Evolutionary conservation across 1,140 invertebrate genomes (phyloP).

Genomic region (Nasonia longicornis): DNA sequence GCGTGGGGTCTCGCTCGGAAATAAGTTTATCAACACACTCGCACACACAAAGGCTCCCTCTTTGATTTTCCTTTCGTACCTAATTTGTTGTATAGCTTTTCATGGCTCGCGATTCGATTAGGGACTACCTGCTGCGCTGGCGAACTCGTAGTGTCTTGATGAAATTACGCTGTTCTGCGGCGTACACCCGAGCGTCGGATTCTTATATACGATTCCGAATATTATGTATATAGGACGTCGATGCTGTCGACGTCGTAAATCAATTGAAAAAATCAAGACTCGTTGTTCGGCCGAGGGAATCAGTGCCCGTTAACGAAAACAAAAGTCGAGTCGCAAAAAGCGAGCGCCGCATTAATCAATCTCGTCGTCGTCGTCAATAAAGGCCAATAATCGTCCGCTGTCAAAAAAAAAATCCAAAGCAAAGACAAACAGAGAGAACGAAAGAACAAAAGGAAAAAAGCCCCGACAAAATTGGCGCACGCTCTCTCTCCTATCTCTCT

Average conservation of each 20-base stretch:
- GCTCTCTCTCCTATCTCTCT: background rate
- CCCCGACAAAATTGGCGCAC: constrained; percentile 1
- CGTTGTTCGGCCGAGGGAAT: background rate
- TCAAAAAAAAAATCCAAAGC: background rate
- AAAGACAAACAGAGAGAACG: background rate
- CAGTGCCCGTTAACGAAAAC: background rate
- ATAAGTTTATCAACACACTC: background rate
- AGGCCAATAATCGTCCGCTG: background rate
- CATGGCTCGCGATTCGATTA: background rate
- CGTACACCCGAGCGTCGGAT: too few species aligned
- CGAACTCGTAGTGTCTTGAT: too few species aligned
- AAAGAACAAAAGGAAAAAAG: background rate
- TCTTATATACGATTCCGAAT: too few species aligned
- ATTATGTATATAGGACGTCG: too few species aligned
- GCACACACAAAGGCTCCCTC: background rate
- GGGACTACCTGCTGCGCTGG: too few species aligned
- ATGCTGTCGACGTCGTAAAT: background rate
- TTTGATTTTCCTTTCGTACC: background rate
- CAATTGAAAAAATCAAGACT: constrained; percentile 6
- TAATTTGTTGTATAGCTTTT: background rate
- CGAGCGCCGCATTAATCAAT: constrained; percentile 1
- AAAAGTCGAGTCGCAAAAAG: background rate
- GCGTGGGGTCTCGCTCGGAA: background rate
- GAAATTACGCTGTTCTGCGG: too few species aligned
- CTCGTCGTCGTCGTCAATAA: background rate